phyloP scores from a whole-genome alignment of 2,888 invertebrate genomes.

The Leptinotarsa rubiginosa region DNA sequence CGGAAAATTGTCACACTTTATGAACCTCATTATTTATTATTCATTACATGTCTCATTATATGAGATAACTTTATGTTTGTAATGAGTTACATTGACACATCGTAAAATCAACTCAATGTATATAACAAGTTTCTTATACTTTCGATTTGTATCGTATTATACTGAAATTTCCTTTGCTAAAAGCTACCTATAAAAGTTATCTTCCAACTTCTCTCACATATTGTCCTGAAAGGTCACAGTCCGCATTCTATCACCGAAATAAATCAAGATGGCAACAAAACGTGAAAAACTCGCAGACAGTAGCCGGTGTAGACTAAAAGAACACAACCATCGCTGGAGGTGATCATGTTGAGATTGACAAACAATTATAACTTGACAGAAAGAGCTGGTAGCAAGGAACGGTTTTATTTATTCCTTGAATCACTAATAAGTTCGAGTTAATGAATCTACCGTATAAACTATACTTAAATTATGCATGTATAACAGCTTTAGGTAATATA shows the following conservation, averaged over 20 bases:
- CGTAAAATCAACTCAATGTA: too few species aligned
- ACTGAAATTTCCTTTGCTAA: neutral
- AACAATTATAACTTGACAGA: slow-evolving; percentile 58
- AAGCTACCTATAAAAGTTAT: slow-evolving; percentile 4
- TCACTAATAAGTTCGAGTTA: slow-evolving; percentile 53
- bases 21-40: too few species aligned
- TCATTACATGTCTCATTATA: too few species aligned
- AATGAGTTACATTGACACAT: too few species aligned
- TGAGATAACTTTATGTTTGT: too few species aligned
- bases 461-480: slow-evolving; percentile 48
- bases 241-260: slow-evolving; percentile 41
- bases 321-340: slow-evolving; percentile 42
- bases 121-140: neutral
- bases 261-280: slow-evolving; percentile 45
- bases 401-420: slow-evolving; percentile 53
- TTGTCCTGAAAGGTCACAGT: slow-evolving; percentile 38
- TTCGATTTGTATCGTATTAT: neutral
- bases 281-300: slow-evolving; percentile 44
- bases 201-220: slow-evolving; percentile 35
- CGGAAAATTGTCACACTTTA: too few species aligned
- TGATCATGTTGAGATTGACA: slow-evolving; percentile 55
- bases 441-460: slow-evolving; percentile 46
- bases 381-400: slow-evolving; percentile 54
- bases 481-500: slow-evolving; percentile 47
- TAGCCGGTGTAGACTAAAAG: slow-evolving; percentile 42